phyloP scores from a whole-genome alignment of 2,888 invertebrate species.

The Synergus gifuensis region DNA sequence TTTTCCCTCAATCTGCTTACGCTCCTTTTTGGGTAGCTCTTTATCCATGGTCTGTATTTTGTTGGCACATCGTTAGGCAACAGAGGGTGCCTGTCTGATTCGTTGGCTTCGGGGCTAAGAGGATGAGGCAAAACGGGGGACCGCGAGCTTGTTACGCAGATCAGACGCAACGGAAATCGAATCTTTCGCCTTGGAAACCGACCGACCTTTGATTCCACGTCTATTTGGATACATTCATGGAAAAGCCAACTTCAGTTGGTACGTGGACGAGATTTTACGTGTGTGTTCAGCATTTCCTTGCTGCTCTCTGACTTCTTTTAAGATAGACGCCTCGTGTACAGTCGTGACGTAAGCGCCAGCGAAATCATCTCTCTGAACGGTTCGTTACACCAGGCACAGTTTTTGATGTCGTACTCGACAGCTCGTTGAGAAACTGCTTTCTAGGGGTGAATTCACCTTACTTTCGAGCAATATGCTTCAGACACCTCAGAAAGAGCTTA shows the following conservation, averaged over 20 bases:
- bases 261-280: not conserved
- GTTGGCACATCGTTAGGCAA: slow-evolving; percentile 76
- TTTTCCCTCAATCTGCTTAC: slow-evolving; percentile 73
- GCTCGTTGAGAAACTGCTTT: slow-evolving; percentile 12
- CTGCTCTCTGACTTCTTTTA: slow-evolving; percentile 1
- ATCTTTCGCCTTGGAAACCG: slow-evolving; percentile 64
- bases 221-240: slow-evolving; percentile 54
- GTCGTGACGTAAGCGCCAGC: slow-evolving; percentile 8
- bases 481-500: slow-evolving; percentile 12
- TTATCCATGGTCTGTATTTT: slow-evolving; percentile 73
- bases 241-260: slow-evolving; percentile 13
- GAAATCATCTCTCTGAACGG: slow-evolving; percentile 34
- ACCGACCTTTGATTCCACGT: slow-evolving; percentile 50
- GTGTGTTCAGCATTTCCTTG: slow-evolving; percentile 22
- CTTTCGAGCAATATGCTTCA: not conserved
- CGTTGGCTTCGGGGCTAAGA: slow-evolving; percentile 50
- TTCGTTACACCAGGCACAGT: slow-evolving; percentile 33
- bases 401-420: slow-evolving; percentile 25
- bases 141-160: slow-evolving; percentile 72
- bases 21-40: slow-evolving; percentile 65
- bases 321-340: not conserved
- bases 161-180: slow-evolving; percentile 71
- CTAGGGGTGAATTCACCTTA: not conserved
- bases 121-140: slow-evolving; percentile 45
- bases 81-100: slow-evolving; percentile 67